These are phyloP conservation scores for Pristiophorus japonicus DNA, from an alignment of 2,113 vertebrate species.

Conservation along the genomic window DNA sequence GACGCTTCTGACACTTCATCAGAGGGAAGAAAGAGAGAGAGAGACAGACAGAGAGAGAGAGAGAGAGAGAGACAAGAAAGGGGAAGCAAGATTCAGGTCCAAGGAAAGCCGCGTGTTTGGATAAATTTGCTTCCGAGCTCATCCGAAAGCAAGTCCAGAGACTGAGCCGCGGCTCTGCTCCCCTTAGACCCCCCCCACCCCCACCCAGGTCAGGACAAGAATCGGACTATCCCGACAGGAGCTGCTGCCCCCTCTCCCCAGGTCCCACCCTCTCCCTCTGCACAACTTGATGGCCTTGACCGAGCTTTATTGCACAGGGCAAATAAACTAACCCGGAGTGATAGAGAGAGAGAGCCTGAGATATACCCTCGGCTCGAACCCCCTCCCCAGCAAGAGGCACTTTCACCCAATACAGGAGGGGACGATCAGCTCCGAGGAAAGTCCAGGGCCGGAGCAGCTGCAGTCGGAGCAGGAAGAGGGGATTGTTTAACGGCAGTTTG, in stretches of 20 bases:
- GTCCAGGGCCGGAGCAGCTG: conserved; percentile 45
- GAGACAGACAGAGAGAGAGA: background rate
- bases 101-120: conserved; percentile 4
- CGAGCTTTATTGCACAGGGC: background rate
- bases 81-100: background rate
- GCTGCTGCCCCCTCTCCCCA: background rate
- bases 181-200: too few relatives aligned
- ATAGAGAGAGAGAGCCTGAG: background rate
- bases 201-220: background rate
- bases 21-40: background rate
- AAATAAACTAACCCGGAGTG: conserved; percentile 28
- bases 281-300: conserved; percentile 31
- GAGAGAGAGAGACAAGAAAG: too few relatives aligned
- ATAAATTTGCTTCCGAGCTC: background rate
- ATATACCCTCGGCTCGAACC: conserved; percentile 27
- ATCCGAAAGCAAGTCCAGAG: background rate
- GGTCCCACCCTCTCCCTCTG: background rate
- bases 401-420: conserved; percentile 39
- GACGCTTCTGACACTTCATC: conserved; percentile 75
- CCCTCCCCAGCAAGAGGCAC: conserved; percentile 42
- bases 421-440: background rate
- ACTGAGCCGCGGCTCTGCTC: background rate
- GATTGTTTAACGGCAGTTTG: background rate
- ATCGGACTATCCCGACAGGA: background rate
- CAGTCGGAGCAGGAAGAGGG: conserved; percentile 41